Evolutionary conservation across 2,888 invertebrate species (phyloP), one percentile per base, ranked within the genome.

Genomic region (Maniola hyperantus): DNA sequence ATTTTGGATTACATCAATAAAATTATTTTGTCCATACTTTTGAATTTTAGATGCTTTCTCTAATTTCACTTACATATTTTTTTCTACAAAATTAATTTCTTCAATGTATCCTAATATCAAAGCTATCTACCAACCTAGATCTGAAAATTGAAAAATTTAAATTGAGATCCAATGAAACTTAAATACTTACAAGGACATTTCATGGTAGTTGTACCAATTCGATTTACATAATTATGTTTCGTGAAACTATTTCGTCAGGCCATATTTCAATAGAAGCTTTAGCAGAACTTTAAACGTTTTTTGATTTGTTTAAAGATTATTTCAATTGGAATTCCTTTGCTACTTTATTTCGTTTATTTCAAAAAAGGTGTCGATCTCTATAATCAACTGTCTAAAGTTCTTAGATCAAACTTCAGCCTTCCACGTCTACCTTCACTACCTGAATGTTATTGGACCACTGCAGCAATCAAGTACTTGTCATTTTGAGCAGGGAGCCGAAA

Each of bases 131-230:
- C 6, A 18, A 26, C 42, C 42, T 57, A 42, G 13, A 57, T 57
- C 39, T 20, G 20, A 39, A 42, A 42, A 42, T 39, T 57, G 57
- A 42, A 42, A 48, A 20, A 11, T 18, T 20, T 13, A 57, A 42
- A 42, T 57, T 42, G 26, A 20, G 26, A 51, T 26, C 50, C 26
- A 51, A 11, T 26, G 57, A 18, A 57, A 39, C 15, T 54, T 18
- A n/a, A 18, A 54, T 54, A 54, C 54, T 55, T 42, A 42, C 57
- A 57, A 57, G 57, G 39, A 42, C 57, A 13, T 57, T 57, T 57
- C 36, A 39, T 18, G 53, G 55, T 13, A 39, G 39, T 42, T 57
- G 13, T 18, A 18, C 6, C 26, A 39, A 39, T 55, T 39, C 36
- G 15, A 39, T 55, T 55, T 55, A 55, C 55, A 55, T 55, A 55